Conservation (phyloP, 1,140 invertebrate species). For the Dolichoris vasculosae region DNA sequence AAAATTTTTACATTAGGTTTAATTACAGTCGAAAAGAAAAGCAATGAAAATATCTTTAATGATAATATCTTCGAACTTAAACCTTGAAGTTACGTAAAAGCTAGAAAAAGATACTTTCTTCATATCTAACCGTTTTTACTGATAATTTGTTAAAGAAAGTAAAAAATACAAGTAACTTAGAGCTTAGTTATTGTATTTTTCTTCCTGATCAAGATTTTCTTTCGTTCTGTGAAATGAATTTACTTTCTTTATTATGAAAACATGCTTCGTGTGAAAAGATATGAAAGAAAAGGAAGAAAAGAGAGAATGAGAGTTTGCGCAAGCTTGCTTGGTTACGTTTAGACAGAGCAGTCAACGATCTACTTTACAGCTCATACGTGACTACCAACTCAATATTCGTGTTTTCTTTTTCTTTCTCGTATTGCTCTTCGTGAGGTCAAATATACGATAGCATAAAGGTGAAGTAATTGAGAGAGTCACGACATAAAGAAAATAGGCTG, state of each 20-base stretch:
- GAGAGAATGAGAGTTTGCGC: not conserved
- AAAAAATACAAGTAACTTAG: slow-evolving; percentile 42
- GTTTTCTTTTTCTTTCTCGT: slow-evolving; percentile 18
- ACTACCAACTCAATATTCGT: slow-evolving; percentile 55
- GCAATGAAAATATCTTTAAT: not conserved
- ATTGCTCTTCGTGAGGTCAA: not conserved
- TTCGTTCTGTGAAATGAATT: slow-evolving; percentile 65
- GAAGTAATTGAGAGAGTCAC: slow-evolving; percentile 27
- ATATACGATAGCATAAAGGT: slow-evolving; percentile 30
- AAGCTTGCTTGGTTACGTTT: slow-evolving; percentile 32
- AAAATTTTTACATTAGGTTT: slow-evolving; percentile 17
- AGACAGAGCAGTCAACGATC: slow-evolving; percentile 59
- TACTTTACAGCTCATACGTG: slow-evolving; percentile 69
- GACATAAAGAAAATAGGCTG: slow-evolving; percentile 32
- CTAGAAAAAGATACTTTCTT: not conserved
- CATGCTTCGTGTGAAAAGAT: slow-evolving; percentile 48
- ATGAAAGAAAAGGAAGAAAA: slow-evolving; percentile 12
- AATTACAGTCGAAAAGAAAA: not conserved
- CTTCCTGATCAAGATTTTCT: slow-evolving; percentile 62
- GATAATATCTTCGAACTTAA: not conserved
- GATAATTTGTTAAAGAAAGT: slow-evolving; percentile 35
- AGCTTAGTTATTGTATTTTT: slow-evolving; percentile 62
- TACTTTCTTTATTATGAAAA: slow-evolving; percentile 70
- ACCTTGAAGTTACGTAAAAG: not conserved
- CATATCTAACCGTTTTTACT: slow-evolving; percentile 5